Base-by-base conservation (phyloP, 2,113 vertebrate species). In the Saimiri boliviensis region DNA sequence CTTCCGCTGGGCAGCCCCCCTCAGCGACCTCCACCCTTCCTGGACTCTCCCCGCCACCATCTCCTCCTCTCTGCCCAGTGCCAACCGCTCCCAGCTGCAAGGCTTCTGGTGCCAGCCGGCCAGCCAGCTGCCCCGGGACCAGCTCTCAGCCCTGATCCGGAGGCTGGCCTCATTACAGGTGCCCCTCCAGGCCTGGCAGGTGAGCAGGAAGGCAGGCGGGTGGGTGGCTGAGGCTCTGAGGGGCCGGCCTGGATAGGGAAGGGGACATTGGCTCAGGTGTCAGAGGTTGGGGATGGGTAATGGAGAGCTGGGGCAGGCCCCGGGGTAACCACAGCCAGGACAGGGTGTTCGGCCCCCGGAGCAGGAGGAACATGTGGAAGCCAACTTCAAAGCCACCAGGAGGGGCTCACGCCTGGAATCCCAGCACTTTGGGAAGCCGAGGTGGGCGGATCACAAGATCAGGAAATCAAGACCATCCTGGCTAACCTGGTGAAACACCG, bases 101-200 rank as follows among this genome's bases (percentile, higher is more conserved):
- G 96, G 70, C n/a, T 98, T 98, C 90, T 98, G 94, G 92, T 98
- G 98, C 91, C 19, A 96, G 47, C 97, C 94, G 0, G 97, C 81
- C 73, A 20, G 93, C 0, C 94, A 91, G 45, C 87, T 98, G 58
- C 68, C 97, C 0, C 89, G 90, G 4, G 93, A 84, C 1, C 82
- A 86, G 83, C 30, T 98, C 52, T 97, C 97, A 0, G 32, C 82
- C 0, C 95, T 98, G 2, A 94, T 98, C 60, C 92, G 27, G 88
- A 96, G 80, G 3, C 4, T 98, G 97, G 91, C 66, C 1, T 42
- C n/a, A 0, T 21, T 84, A 37, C 37, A 47, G 0, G 47, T 4
- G 0, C 42, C 42, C 37, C 97, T 98, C 86, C 96, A 82, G 95
- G 7, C 97, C 8, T 93, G 98, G 95, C 98, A 99, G 98, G 98